phyloP scores from a whole-genome alignment of 2,888 invertebrate species.

The Bedellia somnulentella region DNA sequence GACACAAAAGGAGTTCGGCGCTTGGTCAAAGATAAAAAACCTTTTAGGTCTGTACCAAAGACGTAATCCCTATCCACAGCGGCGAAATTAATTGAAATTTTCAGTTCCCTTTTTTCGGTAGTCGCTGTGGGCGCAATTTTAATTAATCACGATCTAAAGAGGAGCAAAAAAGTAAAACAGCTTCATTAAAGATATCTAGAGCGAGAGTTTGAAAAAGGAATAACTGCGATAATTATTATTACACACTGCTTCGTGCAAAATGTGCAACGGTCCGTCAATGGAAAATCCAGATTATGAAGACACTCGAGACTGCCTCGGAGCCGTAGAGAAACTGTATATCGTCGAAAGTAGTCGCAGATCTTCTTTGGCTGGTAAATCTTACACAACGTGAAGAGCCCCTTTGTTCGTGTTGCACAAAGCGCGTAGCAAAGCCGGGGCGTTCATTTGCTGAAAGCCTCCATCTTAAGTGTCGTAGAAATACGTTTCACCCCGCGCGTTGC shows the following conservation, averaged over 20 bases:
- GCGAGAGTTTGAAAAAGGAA: conserved; percentile 7
- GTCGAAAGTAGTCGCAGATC: conserved; percentile 9
- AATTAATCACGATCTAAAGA: background rate
- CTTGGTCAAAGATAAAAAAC: too few species aligned
- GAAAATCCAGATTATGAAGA: conserved; percentile 17
- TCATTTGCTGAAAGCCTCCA: conserved; percentile 46
- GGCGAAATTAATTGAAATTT: too few species aligned
- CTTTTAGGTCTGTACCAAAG: too few species aligned
- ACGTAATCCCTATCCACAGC: too few species aligned
- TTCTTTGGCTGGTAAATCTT: conserved; percentile 16
- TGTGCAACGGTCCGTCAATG: conserved; percentile 18
- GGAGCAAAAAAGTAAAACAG: background rate
- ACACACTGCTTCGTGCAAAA: conserved; percentile 18
- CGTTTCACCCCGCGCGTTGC: too few species aligned
- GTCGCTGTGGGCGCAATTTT: too few species aligned
- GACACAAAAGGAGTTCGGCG: too few species aligned
- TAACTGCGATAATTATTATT: conserved; percentile 14
- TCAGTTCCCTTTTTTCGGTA: too few species aligned
- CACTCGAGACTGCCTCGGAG: too few species aligned
- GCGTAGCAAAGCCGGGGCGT: conserved; percentile 27
- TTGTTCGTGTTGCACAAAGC: conserved; percentile 22
- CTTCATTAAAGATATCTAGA: conserved; percentile 8
- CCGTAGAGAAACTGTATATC: background rate
- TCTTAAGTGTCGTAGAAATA: conserved; percentile 21
- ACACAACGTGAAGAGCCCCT: conserved; percentile 22